Conservation (phyloP, 2,888 invertebrate species). For the Lasius platythorax region DNA sequence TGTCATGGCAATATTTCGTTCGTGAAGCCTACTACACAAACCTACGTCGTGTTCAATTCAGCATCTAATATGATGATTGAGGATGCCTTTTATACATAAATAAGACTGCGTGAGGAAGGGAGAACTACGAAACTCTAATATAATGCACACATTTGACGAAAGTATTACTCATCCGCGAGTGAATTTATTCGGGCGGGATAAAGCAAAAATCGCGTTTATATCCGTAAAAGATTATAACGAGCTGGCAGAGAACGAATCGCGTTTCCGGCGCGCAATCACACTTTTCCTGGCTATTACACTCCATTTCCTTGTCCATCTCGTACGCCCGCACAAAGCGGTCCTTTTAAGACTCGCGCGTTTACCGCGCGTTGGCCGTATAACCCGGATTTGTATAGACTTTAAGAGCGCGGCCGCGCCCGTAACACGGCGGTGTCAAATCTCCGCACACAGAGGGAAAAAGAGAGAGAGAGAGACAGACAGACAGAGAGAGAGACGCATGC, state of each 20-base stretch:
- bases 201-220: constrained; percentile 9
- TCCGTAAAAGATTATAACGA: constrained; percentile 48
- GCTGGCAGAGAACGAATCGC: constrained; percentile 33
- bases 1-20: neutral
- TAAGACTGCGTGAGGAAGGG: too few species aligned
- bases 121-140: neutral
- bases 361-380: constrained; percentile 8
- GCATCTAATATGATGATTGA: neutral
- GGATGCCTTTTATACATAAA: neutral
- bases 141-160: neutral
- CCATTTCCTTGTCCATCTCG: constrained; percentile 53
- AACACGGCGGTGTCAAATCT: constrained; percentile 57
- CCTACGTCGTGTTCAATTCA: neutral
- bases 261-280: constrained; percentile 57
- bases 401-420: constrained; percentile 64
- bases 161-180: neutral
- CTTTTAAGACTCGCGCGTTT: constrained; percentile 58
- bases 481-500: neutral
- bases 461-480: neutral
- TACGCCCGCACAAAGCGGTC: constrained; percentile 57
- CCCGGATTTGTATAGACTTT: constrained; percentile 64
- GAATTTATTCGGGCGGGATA: neutral
- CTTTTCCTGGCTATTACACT: constrained; percentile 60
- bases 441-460: constrained; percentile 43
- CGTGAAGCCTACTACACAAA: neutral